Percentiles rank a stretch among this genome's conserved stretches.
These are phyloP conservation scores for Sarcophaga variegata DNA, from an alignment of 2,888 invertebrate genomes.

Conservation along the genomic window DNA sequence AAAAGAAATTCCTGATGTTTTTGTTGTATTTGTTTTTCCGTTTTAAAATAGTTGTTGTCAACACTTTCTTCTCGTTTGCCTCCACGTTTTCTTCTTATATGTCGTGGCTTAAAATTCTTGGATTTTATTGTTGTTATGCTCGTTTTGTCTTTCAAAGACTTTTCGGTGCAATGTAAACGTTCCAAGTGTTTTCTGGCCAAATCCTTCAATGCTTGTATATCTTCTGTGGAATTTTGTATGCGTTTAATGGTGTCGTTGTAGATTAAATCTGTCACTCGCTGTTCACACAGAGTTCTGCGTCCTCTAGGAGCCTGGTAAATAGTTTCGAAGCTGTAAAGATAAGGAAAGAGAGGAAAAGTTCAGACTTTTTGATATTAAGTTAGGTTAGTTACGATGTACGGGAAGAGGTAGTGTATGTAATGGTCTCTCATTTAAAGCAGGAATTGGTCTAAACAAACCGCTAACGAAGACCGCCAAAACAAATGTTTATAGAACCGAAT, in stretches of 20 bases:
- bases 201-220: conserved; percentile 41
- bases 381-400: too few relatives aligned
- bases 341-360: conserved; percentile 24
- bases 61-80: conserved; percentile 67
- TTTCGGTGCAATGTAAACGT: conserved; percentile 9
- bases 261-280: conserved; percentile 72
- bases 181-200: conserved; percentile 50
- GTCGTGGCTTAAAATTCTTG: conserved; percentile 23
- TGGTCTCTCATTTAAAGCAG: too few relatives aligned
- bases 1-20: conserved; percentile 42
- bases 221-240: conserved; percentile 73
- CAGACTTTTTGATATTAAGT: too few relatives aligned
- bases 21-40: conserved; percentile 40
- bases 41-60: conserved; percentile 23
- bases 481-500: too few relatives aligned
- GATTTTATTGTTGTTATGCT: conserved; percentile 9
- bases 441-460: too few relatives aligned
- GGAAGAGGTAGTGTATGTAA: too few relatives aligned
- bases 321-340: conserved; percentile 75
- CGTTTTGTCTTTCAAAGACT: background rate
- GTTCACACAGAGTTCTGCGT: conserved; percentile 75
- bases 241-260: conserved; percentile 77
- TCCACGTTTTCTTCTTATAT: conserved; percentile 29
- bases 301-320: conserved; percentile 73
- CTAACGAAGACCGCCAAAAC: too few relatives aligned